Base-by-base conservation (phyloP, 1,140 invertebrate species). In the Vanessa tameamea region DNA sequence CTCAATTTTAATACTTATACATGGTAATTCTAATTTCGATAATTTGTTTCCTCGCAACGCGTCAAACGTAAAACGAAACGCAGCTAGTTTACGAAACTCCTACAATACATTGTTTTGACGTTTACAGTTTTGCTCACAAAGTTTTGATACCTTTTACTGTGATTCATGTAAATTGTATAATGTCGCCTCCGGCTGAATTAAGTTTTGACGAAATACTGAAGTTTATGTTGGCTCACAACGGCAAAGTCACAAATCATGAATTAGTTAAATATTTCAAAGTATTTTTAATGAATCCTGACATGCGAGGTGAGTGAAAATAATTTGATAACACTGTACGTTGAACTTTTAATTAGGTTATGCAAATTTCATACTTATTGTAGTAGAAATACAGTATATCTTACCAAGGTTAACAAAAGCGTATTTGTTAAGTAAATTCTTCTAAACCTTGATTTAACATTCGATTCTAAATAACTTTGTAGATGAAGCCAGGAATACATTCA, bases 241-340 rank as follows among this genome's bases (percentile, higher is more conserved):
- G 97, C 23, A 96, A 95, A 93, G 97, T 97, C 64, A 96, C 96
- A 78, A 98, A 98, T 92, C 96, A 96, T 91, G 96, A 97, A 73
- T 93, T 98, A 72, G 97, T 98, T 48, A 97, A 97, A 91, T 95
- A 98, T 93, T 98, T 98, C 82, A 98, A 97, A 91, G 93, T 94
- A 72, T 97, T 97, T 89, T 93, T 98, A 26, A 97, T 96, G 67
- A 95, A 97, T 92, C 95, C 96, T 5, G 94, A 95, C 73, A 95
- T 94, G 66, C 94, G 95, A 95, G 96, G 96, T 97, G 93, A 93
- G 94, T 92, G 72, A 64, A 16, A 65, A 66, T 16, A 65, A 64
- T 67, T 14, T 72, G 53, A 20, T 63, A 77, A 65, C 61, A 72
- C 48, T 66, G 37, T 43, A 13, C 20, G 16, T 53, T 71, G 23